Percentiles rank a stretch among this genome's conserved stretches.
phyloP scores from a whole-genome alignment of 92 coral and sea anemone genomes.

The Palythoa caribaeorum region DNA sequence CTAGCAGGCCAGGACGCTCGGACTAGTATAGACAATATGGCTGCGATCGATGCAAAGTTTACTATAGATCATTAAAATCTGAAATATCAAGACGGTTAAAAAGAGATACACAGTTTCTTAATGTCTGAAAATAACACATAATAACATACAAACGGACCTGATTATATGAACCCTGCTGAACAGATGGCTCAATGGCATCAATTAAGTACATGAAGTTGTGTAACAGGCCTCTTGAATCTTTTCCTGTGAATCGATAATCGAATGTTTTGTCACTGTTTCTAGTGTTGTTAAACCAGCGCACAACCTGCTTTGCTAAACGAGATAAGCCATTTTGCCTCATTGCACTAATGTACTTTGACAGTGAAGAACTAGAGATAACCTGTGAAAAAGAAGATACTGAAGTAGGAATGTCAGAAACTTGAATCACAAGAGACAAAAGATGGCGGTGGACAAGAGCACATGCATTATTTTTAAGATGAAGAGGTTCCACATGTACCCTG shows the following conservation, averaged over 20 bases:
- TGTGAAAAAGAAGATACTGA: conserved; percentile 46
- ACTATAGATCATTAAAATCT: too few species aligned
- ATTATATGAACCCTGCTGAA: background rate
- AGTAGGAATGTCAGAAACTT: conserved; percentile 22
- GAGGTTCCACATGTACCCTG: conserved; percentile 47
- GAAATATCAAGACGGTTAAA: conserved; percentile 32
- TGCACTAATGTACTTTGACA: background rate
- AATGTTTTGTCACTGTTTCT: background rate
- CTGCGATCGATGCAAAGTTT: too few species aligned
- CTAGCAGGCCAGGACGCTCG: too few species aligned
- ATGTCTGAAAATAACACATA: background rate
- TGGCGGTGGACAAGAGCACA: conserved; percentile 26
- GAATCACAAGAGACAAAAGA: background rate
- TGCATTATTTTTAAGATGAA: conserved; percentile 59
- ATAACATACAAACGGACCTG: conserved; percentile 28
- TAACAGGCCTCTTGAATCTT: background rate
- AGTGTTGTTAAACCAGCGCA: background rate
- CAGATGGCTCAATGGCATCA: background rate
- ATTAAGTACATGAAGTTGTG: background rate
- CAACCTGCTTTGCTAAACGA: background rate
- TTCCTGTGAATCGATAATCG: background rate
- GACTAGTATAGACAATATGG: too few species aligned
- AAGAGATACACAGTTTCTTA: conserved; percentile 41
- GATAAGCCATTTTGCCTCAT: conserved; percentile 14
- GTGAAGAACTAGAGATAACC: conserved; percentile 17